Percentiles rank a stretch among this genome's conserved stretches.
Conservation (phyloP, 2,113 vertebrate species). For the Silurus meridionalis region DNA sequence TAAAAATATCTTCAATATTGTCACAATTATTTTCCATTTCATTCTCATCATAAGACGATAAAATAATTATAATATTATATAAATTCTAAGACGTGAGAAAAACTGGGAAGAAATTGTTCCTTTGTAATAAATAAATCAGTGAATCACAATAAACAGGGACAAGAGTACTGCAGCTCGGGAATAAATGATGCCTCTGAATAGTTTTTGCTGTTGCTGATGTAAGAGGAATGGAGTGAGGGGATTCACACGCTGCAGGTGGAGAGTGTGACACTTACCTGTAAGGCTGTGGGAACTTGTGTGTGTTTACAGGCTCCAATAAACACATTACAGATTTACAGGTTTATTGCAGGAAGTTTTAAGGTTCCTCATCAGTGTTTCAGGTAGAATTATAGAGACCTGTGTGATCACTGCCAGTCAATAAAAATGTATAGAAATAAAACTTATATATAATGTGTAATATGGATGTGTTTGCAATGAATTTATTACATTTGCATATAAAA, state of each 20-base stretch:
- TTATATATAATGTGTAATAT: neutral
- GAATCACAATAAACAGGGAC: neutral
- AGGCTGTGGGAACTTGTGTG: neutral
- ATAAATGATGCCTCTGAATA: neutral
- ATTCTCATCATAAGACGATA: neutral
- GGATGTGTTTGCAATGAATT: neutral
- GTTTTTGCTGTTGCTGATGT: neutral
- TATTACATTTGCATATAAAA: no score
- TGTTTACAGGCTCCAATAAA: conserved; percentile 36
- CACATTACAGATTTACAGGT: conserved; percentile 7
- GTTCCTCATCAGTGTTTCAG: neutral
- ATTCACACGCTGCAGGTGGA: neutral
- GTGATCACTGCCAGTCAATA: neutral
- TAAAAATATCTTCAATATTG: neutral
- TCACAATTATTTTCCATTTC: neutral
- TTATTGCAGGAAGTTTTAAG: conserved; percentile 11
- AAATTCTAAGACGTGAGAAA: neutral
- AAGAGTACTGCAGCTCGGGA: neutral
- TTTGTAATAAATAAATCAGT: neutral
- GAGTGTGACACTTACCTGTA: conserved; percentile 1
- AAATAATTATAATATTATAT: neutral
- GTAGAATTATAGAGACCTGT: neutral
- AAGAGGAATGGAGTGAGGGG: neutral
- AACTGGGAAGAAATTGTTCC: neutral
- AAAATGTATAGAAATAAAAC: neutral